Evolutionary conservation across 1,140 invertebrate species (phyloP), one percentile per base, ranked within the genome.

Genomic region (Lasaia peninsularis): DNA sequence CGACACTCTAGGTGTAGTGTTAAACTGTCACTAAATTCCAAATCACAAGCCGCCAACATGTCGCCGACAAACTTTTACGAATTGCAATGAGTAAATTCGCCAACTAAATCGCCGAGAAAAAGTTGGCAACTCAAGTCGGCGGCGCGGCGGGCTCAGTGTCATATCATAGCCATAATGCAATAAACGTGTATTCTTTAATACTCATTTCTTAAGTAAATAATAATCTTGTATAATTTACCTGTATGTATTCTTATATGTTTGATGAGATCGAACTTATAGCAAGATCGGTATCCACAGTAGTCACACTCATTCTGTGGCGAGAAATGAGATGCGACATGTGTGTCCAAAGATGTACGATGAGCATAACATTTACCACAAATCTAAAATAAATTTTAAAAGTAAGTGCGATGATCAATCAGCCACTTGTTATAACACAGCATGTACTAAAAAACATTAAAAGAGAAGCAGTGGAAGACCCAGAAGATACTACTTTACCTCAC

Each of bases 331-430:
- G 65, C 60, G 2, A 69, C 48, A 60, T 85, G 81, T 0, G 67
- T 61, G 40, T 64, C 67, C 32, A 75, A 65, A 0, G 79, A 76
- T 0, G 67, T 65, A 0, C 78, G 63, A 35, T 76, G 68, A 0
- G 34, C n/a, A 48, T 80, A 80, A 28, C 63, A 52, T 49, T 80
- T 80, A 12, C 80, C 80, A 51, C 80, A 84, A 0, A 84, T 58
- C 80, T 84, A 20, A 21, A 44, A 44, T 16, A 44, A 44, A 44
- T 18, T 2, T n/a, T n/a, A n/a, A n/a, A n/a, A n/a, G n/a, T n/a
- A n/a, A n/a, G n/a, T n/a, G n/a, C n/a, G n/a, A n/a, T n/a, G n/a
- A 24, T 28, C 0, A 28, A 0, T 28, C 24, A 4, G 2, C n/a
- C n/a, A 1, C 24, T 7, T 24, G 58, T 3, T 52, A 54, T 33